A percentile compares a stretch with the other conserved stretches of the same genome.
phyloP scores from a whole-genome alignment of 1,140 invertebrate species.

The Rhizoglyphus robini region DNA sequence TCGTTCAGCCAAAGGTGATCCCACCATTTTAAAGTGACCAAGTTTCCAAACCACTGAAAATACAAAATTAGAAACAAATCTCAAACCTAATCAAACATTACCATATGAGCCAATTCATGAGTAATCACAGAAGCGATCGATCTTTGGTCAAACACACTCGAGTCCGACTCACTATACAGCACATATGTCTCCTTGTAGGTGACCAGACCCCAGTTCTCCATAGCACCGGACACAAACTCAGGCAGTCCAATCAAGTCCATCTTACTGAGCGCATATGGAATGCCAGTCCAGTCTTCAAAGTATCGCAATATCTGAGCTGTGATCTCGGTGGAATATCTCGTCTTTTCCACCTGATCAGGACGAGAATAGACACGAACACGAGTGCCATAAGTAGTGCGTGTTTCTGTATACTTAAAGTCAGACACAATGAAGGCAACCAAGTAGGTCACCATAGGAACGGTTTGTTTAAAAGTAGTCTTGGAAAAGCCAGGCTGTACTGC shows the following conservation, averaged over 20 bases:
- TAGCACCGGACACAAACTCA: conserved; percentile 55
- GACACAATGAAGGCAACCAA: conserved; percentile 80
- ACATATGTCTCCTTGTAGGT: conserved; percentile 64
- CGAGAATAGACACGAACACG: conserved; percentile 73
- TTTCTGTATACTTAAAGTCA: conserved; percentile 82
- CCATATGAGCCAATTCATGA: conserved; percentile 66
- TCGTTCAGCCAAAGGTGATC: conserved; percentile 83
- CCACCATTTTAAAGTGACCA: conserved; percentile 69
- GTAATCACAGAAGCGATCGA: conserved; percentile 58
- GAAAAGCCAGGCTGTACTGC: conserved; percentile 35
- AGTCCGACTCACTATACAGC: conserved; percentile 50
- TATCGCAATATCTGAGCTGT: conserved; percentile 13
- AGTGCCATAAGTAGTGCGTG: background rate
- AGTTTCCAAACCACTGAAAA: conserved; percentile 53
- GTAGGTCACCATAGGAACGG: conserved; percentile 84
- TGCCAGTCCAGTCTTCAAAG: conserved; percentile 18
- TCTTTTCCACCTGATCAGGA: conserved; percentile 76
- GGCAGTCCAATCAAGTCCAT: conserved; percentile 55
- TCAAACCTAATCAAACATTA: conserved; percentile 58
- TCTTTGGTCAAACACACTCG: conserved; percentile 54
- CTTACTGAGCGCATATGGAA: conserved; percentile 18
- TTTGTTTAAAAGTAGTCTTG: conserved; percentile 49
- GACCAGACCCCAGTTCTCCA: conserved; percentile 87
- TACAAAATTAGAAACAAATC: conserved; percentile 12
- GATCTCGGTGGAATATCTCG: conserved; percentile 61